Conservation (phyloP, 2,797 vertebrate species). For the Channa striata region DNA sequence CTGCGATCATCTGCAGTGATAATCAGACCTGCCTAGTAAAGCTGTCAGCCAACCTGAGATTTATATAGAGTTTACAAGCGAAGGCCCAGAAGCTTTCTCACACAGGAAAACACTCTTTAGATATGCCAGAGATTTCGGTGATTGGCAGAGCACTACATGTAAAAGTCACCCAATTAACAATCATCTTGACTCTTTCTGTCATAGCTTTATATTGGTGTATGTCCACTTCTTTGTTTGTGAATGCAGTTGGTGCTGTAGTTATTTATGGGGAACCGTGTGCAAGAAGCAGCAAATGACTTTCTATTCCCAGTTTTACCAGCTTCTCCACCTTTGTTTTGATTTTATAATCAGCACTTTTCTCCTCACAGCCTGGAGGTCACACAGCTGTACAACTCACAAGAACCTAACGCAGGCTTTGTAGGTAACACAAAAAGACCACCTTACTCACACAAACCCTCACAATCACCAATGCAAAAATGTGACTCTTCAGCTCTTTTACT, state of each 20-base stretch:
- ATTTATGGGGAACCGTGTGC: constrained; percentile 61
- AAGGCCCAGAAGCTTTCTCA: neutral
- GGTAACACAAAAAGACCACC: constrained; percentile 36
- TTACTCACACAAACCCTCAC: constrained; percentile 21
- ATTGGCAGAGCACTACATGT: constrained; percentile 10
- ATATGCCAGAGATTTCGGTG: constrained; percentile 21
- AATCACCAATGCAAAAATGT: constrained; percentile 39
- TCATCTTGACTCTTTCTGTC: constrained; percentile 4
- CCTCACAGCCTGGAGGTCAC: constrained; percentile 28
- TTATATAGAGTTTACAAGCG: constrained; percentile 25
- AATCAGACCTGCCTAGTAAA: constrained; percentile 42
- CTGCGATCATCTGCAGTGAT: constrained; percentile 40
- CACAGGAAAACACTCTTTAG: neutral
- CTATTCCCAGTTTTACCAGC: constrained; percentile 61
- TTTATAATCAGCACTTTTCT: constrained; percentile 59
- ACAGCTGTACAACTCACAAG: constrained; percentile 55
- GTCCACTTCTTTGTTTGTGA: constrained; percentile 33
- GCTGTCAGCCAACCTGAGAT: constrained; percentile 41
- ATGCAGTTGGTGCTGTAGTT: constrained; percentile 58
- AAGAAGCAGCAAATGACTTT: constrained; percentile 49
- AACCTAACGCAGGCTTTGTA: constrained; percentile 13
- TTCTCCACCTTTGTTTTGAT: constrained; percentile 34
- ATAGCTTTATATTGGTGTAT: constrained; percentile 23
- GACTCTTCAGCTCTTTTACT: constrained; percentile 42
- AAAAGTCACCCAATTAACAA: constrained; percentile 15